phyloP scores from a whole-genome alignment of 2,888 invertebrate genomes.

The Limenitis camilla region DNA sequence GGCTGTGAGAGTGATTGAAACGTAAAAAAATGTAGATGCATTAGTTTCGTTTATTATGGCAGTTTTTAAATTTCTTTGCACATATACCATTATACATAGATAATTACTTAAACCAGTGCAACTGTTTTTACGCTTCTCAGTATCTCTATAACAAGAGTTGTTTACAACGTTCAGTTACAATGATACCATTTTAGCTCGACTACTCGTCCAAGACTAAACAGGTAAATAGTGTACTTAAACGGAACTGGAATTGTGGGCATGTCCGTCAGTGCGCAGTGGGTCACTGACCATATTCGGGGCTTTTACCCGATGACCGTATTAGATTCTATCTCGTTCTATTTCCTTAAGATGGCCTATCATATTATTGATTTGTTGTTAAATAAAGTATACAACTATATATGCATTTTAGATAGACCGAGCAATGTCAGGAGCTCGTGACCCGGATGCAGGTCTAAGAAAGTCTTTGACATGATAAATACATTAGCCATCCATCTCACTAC shows the following conservation, averaged over 20 bases:
- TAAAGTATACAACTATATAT: background rate
- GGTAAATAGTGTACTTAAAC: conserved; percentile 54
- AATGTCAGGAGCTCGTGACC: too few relatives aligned
- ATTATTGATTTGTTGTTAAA: conserved; percentile 14
- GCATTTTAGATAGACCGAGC: background rate
- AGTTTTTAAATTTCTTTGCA: too few relatives aligned
- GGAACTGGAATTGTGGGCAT: conserved; percentile 44
- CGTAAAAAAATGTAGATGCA: too few relatives aligned
- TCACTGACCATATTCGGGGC: conserved; percentile 57
- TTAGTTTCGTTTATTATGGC: too few relatives aligned
- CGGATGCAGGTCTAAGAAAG: too few relatives aligned
- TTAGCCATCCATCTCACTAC: background rate
- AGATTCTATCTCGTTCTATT: conserved; percentile 46
- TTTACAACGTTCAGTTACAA: conserved; percentile 32
- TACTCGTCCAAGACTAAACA: conserved; percentile 54
- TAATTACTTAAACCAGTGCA: conserved; percentile 19
- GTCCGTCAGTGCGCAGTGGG: conserved; percentile 54
- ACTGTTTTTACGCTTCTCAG: conserved; percentile 21
- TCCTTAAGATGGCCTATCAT: conserved; percentile 32
- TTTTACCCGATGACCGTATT: conserved; percentile 53
- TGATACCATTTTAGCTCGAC: conserved; percentile 36
- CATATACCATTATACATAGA: too few relatives aligned
- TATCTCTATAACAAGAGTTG: conserved; percentile 25
- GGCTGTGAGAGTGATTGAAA: too few relatives aligned
- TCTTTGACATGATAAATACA: background rate